A percentile compares a stretch with the other conserved stretches of the same genome.
Conservation (phyloP, 1,140 invertebrate species). For the Theocolax elegans region DNA sequence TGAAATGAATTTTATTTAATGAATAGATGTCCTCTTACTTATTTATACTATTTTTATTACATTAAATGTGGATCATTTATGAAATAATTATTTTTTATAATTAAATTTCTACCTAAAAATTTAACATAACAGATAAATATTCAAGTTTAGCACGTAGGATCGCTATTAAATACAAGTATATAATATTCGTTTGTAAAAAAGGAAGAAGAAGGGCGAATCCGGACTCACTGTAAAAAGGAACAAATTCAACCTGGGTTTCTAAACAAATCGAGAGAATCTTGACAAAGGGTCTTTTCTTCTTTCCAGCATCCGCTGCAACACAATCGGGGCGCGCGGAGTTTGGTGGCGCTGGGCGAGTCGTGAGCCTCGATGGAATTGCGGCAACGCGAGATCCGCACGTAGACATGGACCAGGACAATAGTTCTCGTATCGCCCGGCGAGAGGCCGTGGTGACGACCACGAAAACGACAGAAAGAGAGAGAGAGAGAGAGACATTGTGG, state of each 20-base stretch:
- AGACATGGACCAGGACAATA: constrained; percentile 39
- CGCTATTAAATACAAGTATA: no score
- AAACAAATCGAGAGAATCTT: not conserved
- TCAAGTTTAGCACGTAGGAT: no score
- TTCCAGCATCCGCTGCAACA: constrained; percentile 17
- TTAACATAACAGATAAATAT: no score
- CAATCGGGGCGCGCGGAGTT: constrained; percentile 35
- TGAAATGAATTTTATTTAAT: no score
- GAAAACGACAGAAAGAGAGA: constrained; percentile 7
- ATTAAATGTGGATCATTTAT: no score
- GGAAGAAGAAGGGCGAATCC: no score
- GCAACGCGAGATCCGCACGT: not conserved
- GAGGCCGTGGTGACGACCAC: constrained; percentile 40
- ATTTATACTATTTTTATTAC: no score
- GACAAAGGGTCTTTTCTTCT: constrained; percentile 29
- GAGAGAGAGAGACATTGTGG: constrained; percentile 50
- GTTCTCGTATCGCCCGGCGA: constrained; percentile 36
- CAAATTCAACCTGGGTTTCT: not conserved
- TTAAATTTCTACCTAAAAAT: no score
- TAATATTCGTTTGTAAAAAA: no score
- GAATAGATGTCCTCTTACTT: no score
- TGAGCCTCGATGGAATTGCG: constrained; percentile 31
- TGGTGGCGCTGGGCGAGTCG: constrained; percentile 29
- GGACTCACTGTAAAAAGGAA: no score
- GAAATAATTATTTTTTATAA: no score